phyloP scores from a whole-genome alignment of 2,113 vertebrate species.

The Mellivora capensis region DNA sequence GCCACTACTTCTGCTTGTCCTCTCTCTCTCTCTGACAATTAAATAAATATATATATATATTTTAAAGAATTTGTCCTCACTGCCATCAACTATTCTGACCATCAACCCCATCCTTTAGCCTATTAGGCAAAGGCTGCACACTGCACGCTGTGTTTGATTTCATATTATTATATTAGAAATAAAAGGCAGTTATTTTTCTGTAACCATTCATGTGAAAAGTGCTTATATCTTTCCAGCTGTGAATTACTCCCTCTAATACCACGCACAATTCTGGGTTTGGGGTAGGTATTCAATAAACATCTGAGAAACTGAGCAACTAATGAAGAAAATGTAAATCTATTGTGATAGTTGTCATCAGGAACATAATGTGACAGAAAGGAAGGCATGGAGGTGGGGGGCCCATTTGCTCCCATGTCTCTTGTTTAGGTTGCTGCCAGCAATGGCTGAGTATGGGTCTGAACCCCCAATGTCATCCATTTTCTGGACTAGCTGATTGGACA shows the following conservation, averaged over 20 bases:
- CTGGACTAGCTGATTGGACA: background rate
- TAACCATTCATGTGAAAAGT: background rate
- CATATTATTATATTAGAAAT: background rate
- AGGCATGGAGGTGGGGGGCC: accelerated
- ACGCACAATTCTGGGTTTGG: background rate
- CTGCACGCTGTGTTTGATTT: background rate
- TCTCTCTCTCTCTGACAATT: too few species aligned
- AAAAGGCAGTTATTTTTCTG: background rate
- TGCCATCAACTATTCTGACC: background rate
- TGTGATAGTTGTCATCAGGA: background rate
- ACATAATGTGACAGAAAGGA: background rate
- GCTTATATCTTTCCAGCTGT: background rate
- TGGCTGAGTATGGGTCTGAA: background rate
- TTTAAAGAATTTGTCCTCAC: background rate
- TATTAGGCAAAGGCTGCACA: background rate
- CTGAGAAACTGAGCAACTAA: background rate
- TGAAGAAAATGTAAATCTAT: background rate
- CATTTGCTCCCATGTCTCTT: background rate
- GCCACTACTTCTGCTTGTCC: too few species aligned
- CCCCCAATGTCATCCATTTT: background rate
- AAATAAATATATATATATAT: background rate
- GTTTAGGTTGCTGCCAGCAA: background rate
- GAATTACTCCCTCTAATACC: background rate
- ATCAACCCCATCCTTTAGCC: background rate
- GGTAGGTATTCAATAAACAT: background rate